Percentiles rank a stretch among this genome's conserved stretches.
Evolutionary conservation across 1,140 invertebrate species (phyloP).

Genomic region (Heterodera schachtii): DNA sequence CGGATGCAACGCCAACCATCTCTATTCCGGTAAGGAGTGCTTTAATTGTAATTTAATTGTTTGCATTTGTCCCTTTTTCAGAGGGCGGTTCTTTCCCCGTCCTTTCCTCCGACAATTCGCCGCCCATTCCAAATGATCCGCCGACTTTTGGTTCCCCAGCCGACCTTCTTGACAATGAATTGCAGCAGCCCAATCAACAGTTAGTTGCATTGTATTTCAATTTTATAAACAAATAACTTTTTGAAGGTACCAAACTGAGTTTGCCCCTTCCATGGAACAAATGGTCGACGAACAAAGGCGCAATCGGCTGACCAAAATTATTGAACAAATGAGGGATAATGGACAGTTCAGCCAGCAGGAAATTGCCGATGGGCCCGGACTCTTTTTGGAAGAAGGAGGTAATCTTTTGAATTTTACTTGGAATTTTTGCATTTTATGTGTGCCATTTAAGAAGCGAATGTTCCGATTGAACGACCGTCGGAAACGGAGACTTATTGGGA

Average conservation of each 20-base stretch:
- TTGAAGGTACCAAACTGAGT: slow-evolving; percentile 22
- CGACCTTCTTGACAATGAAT: not conserved
- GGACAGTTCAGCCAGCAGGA: slow-evolving; percentile 9
- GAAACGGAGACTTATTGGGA: slow-evolving; percentile 8
- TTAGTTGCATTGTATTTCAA: not conserved
- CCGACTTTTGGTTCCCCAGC: not conserved
- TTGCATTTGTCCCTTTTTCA: not conserved
- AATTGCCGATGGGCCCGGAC: not conserved
- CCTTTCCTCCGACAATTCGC: not conserved
- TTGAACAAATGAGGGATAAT: slow-evolving; percentile 15
- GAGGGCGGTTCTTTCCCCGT: slow-evolving; percentile 23
- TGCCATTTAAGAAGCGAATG: slow-evolving; percentile 12
- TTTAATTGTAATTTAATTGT: not conserved
- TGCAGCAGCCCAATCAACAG: slow-evolving; percentile 21
- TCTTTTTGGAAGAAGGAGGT: slow-evolving; percentile 15
- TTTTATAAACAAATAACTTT: not conserved
- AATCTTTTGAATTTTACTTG: not conserved
- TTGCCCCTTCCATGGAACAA: not conserved
- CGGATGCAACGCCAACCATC: not conserved
- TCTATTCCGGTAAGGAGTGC: not conserved
- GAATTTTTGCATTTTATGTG: not conserved
- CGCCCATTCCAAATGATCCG: no score
- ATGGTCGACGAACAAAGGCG: slow-evolving; percentile 8
- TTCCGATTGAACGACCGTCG: not conserved
- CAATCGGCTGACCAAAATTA: slow-evolving; percentile 17